These are phyloP conservation scores for Dinocampus coccinellae DNA, from an alignment of 2,888 invertebrate species.

Conservation along the genomic window DNA sequence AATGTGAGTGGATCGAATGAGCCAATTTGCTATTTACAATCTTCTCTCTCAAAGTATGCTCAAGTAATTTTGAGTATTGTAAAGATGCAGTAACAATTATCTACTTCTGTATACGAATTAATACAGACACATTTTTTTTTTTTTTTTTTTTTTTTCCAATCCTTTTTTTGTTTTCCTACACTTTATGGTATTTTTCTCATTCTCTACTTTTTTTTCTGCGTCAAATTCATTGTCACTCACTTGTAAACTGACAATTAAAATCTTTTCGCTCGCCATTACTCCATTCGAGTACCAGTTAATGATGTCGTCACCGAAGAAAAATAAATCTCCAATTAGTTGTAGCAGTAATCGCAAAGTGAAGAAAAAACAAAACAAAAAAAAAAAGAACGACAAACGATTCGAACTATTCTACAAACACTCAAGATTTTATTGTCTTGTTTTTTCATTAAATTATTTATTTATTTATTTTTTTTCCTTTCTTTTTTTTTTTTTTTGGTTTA, in stretches of 20 bases:
- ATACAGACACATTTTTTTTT: background rate
- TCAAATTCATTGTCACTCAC: background rate
- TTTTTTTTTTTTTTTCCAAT: background rate
- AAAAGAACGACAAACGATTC: slow-evolving; percentile 1
- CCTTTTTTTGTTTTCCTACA: background rate
- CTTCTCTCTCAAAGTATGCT: slow-evolving; percentile 7
- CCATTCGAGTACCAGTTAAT: slow-evolving; percentile 9
- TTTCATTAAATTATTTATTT: too few species aligned
- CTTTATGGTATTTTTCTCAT: too few species aligned
- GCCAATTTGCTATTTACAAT: slow-evolving; percentile 27
- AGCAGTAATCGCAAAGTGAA: slow-evolving; percentile 11
- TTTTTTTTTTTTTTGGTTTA: too few species aligned
- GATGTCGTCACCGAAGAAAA: background rate
- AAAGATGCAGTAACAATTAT: slow-evolving; percentile 1
- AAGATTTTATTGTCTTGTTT: background rate
- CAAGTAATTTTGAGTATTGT: slow-evolving; percentile 12
- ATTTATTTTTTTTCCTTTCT: too few species aligned
- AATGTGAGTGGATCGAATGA: slow-evolving; percentile 16
- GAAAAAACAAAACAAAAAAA: too few species aligned
- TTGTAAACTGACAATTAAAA: slow-evolving; percentile 15
- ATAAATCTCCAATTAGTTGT: slow-evolving; percentile 22
- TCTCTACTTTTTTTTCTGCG: background rate
- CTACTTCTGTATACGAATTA: background rate
- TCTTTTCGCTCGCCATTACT: background rate
- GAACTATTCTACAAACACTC: background rate